A percentile compares a stretch with the other conserved stretches of the same genome.
These are phyloP conservation scores for Drosophila borborema DNA, from an alignment of 2,888 invertebrate genomes.

Conservation along the genomic window DNA sequence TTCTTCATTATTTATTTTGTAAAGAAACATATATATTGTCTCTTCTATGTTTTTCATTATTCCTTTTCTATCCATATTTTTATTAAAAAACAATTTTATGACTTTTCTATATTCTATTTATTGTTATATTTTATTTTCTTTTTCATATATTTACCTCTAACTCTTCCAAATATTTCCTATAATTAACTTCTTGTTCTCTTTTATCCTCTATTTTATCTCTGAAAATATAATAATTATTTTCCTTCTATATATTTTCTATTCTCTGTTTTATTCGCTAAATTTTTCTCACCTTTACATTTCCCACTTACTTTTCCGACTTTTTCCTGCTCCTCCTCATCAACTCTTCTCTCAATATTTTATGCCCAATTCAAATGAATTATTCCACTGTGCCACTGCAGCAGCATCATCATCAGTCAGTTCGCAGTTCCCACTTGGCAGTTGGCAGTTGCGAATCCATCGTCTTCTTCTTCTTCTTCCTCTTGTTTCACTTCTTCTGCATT, in stretches of 20 bases:
- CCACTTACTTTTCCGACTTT: not conserved
- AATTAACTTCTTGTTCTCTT: too few species aligned
- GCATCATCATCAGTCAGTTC: constrained; percentile 42
- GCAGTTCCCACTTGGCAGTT: constrained; percentile 20
- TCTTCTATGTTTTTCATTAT: too few species aligned
- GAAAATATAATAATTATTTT: not conserved
- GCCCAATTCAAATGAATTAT: not conserved
- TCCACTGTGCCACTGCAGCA: constrained; percentile 13
- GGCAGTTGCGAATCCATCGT: constrained; percentile 15
- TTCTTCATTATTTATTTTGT: not conserved
- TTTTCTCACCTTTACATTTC: not conserved
- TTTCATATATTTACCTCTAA: too few species aligned
- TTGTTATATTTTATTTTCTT: not conserved
- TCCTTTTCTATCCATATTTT: not conserved
- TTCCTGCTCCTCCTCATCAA: not conserved
- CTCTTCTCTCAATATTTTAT: not conserved
- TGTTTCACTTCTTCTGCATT: not conserved
- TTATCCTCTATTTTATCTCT: too few species aligned
- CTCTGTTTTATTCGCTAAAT: too few species aligned
- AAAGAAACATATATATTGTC: not conserved
- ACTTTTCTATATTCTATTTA: too few species aligned
- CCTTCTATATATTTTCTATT: not conserved
- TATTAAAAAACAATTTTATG: not conserved
- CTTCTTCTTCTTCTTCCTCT: constrained; percentile 6
- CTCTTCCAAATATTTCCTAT: too few species aligned